Conservation (phyloP, 2,113 vertebrate genomes). For the Nesoenas mayeri region DNA sequence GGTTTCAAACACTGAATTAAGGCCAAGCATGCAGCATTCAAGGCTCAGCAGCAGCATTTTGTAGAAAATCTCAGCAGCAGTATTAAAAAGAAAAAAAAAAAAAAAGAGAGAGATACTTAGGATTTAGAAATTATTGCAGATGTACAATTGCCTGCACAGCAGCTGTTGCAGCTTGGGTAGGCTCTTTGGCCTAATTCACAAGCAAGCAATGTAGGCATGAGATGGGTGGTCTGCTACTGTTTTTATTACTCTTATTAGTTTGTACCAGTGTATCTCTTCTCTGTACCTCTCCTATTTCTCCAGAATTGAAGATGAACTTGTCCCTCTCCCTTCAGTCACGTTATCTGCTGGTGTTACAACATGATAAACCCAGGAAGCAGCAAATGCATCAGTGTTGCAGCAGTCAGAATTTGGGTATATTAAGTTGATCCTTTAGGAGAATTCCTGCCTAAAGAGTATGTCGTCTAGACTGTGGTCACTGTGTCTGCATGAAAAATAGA, state of each 20-base stretch:
- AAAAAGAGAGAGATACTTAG: neutral
- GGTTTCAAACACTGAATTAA: neutral
- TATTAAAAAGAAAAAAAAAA: neutral
- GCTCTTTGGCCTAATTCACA: neutral
- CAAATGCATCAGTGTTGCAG: neutral
- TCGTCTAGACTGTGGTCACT: constrained; percentile 14
- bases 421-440: neutral
- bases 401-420: neutral
- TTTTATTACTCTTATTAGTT: neutral
- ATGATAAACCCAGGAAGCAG: neutral
- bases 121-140: constrained; percentile 13
- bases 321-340: neutral
- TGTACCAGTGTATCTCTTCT: neutral
- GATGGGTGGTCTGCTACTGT: neutral
- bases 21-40: neutral
- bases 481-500: neutral
- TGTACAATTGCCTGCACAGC: neutral
- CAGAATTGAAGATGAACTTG: neutral
- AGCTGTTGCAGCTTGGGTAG: neutral
- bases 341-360: neutral
- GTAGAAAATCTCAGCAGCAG: neutral
- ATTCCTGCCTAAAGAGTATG: neutral
- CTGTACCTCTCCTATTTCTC: neutral
- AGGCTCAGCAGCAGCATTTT: neutral
- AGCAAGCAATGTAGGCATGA: neutral